Evolutionary conservation across 2,113 vertebrate genomes (phyloP), one percentile per base, ranked within the genome.

Genomic region (Todiramphus chloris): DNA sequence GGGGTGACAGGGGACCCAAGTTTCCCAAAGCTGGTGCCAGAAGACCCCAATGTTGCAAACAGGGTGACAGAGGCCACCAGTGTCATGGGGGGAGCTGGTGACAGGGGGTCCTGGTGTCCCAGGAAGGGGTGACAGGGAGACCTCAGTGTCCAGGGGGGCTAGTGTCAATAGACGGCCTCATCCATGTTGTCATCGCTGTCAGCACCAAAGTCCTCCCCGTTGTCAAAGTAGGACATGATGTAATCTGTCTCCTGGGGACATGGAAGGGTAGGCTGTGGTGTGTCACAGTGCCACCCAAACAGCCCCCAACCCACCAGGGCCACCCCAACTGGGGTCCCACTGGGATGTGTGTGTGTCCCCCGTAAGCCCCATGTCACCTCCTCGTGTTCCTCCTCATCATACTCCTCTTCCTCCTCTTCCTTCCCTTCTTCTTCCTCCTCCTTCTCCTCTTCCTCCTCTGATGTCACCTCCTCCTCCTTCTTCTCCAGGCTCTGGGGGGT

Each of bases 311-410:
- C 48, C 48, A 21, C 48, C 48, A 18, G 44, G 44, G 18, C 48
- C 48, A 13, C 48, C 48, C 48, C 48, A 21, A 6, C 20, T 23
- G 35, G 24, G n/a, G 25, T 33, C 9, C 39, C 27, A 15, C 24
- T 19, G 44, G 44, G 44, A 46, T 46, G 44, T 46, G 44, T 46
- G 44, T 46, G 44, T 19, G 23, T 15, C 37, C 37, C 27, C 63
- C 27, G 17, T 27, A 27, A 39, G 23, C 59, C 59, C 60, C 64
- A 19, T 4, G 37, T 96, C 81, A 99, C 99, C 98, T 98, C 98
- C 77, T 98, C 98, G 58, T 98, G 98, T 90, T 99, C 99, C 66
- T 99, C 99, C 33, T 99, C 98, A 4, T 99, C 98, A 4, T 98
- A 98, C 46, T 98, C 98, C 44, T 99, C 98, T 41, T 99, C 99